Percentiles rank a stretch among this genome's conserved stretches.
Evolutionary conservation across 1,140 invertebrate species (phyloP).

Genomic region (Ridgeia piscesae): DNA sequence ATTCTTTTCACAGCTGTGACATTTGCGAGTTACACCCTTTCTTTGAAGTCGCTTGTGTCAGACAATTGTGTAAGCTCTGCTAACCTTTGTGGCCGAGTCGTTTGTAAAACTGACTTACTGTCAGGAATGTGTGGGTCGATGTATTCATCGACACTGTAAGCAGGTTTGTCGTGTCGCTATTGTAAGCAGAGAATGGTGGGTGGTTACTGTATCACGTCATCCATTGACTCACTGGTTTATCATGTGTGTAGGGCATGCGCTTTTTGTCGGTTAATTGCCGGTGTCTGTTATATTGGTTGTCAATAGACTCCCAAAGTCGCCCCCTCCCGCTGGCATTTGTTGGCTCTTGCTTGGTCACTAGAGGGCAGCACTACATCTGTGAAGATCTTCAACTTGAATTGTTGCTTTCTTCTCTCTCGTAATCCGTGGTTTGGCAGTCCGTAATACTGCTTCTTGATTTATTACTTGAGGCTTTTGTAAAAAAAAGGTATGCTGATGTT

Average conservation of each 20-base stretch:
- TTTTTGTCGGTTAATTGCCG: neutral
- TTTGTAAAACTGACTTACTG: neutral
- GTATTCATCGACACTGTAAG: neutral
- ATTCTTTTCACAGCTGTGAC: neutral
- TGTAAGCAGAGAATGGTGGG: neutral
- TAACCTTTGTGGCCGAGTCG: neutral
- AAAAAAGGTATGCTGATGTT: no score
- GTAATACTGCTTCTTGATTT: no score
- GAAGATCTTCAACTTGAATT: neutral
- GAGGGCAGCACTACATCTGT: neutral
- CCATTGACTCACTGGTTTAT: neutral
- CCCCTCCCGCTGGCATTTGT: neutral
- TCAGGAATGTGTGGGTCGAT: neutral
- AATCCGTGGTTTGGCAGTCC: no score
- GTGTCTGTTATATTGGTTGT: neutral
- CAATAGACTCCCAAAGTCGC: neutral
- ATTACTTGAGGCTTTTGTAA: no score
- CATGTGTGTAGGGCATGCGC: neutral
- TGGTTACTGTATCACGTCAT: neutral
- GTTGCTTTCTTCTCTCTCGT: neutral
- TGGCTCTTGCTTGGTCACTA: neutral
- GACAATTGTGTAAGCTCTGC: neutral
- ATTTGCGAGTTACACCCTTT: neutral
- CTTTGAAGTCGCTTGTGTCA: neutral
- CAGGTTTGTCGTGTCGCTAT: neutral